Evolutionary conservation across 1,140 invertebrate species (phyloP), one percentile per base, ranked within the genome.

Genomic region (Drosophila carrolli): DNA sequence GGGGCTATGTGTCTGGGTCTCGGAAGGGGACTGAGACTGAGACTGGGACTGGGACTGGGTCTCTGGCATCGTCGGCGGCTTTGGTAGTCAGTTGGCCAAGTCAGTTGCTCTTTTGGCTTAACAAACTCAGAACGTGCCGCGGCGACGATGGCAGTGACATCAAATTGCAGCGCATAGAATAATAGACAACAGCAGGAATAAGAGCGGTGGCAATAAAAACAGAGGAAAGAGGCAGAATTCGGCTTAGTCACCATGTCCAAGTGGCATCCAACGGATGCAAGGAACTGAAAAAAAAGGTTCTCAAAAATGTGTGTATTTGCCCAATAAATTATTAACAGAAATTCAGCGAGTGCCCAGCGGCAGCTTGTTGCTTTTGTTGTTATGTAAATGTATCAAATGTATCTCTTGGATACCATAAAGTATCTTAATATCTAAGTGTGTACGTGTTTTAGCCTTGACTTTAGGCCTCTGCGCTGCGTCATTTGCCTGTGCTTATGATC

Each of bases 71-170:
- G 72, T 57, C 51, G 59, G 62, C 72, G 54, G 68, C 82, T 68
- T 81, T 75, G 71, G 61, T 70, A 86, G 65, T 78, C 83, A 73
- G 83, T 86, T 86, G 83, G 83, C 75, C 83, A 86, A 86, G 79
- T 86, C 83, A 86, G 83, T 86, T 86, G 79, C 83, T 86, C 79
- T 86, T 86, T 86, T 86, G 83, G 76, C 83, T 86, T 89, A 86
- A 81, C 85, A 77, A 86, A 89, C 83, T 76, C 62, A 86, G 83
- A 86, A 86, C 83, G 83, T 86, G 79, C 59, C 62, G 84, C 84
- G 75, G 59, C 78, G 51, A 66, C 65, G 73, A 78, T 85, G 82
- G 74, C 82, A 68, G 50, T 77, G 55, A 81, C 82, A 75, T 63
- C 40, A 47, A 70, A 86, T 83, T 86, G 83, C 83, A 86, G 47